Base-by-base conservation (phyloP, 2,113 vertebrate species). In the Opisthocomus hoazin region DNA sequence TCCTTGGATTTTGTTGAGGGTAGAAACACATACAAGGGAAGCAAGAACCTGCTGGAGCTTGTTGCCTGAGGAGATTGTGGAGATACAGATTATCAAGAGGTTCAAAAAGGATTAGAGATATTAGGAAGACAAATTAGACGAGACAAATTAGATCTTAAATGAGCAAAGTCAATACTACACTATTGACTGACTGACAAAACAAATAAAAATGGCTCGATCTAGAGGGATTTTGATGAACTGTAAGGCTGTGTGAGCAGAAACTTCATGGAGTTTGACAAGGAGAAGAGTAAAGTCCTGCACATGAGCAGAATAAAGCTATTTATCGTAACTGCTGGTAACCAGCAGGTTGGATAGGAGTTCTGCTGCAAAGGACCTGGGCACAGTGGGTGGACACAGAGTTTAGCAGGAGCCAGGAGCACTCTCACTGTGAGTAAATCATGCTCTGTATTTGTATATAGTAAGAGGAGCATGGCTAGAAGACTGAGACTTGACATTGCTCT, bases 121-220 rank as follows among this genome's bases (percentile, higher is more conserved):
- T 92, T 92, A 92, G 51, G 18, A n/a, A 91, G 91, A 91, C 84
- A 94, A 95, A 95, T 94, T 94, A 94, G 77, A 96, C 0, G 1
- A 94, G 93, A 90, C 84, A 96, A 95, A 96, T 89, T 92, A 92
- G 80, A 92, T 60, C 71, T 66, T 78, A 95, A 90, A 87, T 71
- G 60, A 84, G 30, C 18, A 75, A 94, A 95, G 84, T 96, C 94
- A 92, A 96, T 94, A 91, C 73, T 54, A 34, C 0, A 0, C 22
- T 91, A 94, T 66, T 84, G 91, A 94, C 24, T 81, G 69, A 84
- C 68, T 94, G 91, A 78, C 76, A 91, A 82, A 96, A 82, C 61
- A 94, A 92, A 96, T 84, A 58, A 92, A 91, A 91, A 84, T 43
- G 14, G 10, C 36, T 81, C 27, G 14, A 10, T 48, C 69, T 68